Evolutionary conservation across 1,140 invertebrate genomes (phyloP).

Genomic region (Sipha flava): DNA sequence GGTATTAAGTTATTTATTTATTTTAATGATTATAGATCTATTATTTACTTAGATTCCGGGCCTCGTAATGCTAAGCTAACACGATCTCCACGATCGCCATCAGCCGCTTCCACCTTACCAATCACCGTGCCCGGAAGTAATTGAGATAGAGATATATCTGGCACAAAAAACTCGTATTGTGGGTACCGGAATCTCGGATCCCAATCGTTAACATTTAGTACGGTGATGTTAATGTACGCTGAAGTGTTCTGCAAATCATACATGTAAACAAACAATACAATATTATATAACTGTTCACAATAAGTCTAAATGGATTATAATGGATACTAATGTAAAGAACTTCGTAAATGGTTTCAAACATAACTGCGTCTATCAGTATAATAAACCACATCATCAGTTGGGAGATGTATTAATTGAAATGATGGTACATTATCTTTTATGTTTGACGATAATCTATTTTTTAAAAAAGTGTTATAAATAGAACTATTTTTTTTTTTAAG

Average conservation of each 20-base stretch:
- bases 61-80: slow-evolving; percentile 62
- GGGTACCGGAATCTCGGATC: slow-evolving; percentile 76
- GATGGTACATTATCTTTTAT: no score
- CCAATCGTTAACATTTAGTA: slow-evolving; percentile 86
- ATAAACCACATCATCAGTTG: no score
- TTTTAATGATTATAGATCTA: not conserved
- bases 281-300: not conserved
- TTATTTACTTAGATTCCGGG: slow-evolving; percentile 55
- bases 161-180: slow-evolving; percentile 73
- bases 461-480: no score
- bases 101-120: slow-evolving; percentile 56
- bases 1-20: no score
- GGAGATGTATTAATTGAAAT: no score
- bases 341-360: no score
- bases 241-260: slow-evolving; percentile 61
- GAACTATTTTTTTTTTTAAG: no score
- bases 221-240: slow-evolving; percentile 62
- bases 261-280: no score
- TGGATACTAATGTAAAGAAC: no score
- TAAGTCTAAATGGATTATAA: no score
- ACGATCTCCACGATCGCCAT: slow-evolving; percentile 68
- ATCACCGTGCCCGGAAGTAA: slow-evolving; percentile 38
- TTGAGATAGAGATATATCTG: slow-evolving; percentile 44
- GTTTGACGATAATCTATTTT: no score
- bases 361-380: no score